Conservation (phyloP, 2,113 vertebrate genomes). For the Stercorarius parasiticus region DNA sequence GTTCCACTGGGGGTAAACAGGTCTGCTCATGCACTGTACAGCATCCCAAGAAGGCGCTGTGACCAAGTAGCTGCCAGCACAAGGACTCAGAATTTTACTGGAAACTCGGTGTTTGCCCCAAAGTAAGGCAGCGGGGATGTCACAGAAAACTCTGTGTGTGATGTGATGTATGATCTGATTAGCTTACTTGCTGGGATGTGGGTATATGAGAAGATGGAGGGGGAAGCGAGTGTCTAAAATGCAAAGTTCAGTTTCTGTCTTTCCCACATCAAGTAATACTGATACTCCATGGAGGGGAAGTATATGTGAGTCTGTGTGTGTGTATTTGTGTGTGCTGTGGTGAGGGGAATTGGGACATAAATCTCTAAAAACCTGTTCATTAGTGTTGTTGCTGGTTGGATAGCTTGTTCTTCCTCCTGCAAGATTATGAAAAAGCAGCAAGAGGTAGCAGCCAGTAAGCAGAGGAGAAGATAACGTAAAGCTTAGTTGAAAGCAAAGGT, state of each 20-base stretch:
- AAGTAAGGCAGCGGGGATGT: conserved; percentile 54
- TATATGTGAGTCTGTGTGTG: not conserved
- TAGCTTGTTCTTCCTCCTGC: not conserved
- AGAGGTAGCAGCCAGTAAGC: not conserved
- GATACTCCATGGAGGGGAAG: not conserved
- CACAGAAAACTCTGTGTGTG: not conserved
- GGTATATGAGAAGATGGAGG: not conserved
- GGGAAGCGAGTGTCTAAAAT: not conserved
- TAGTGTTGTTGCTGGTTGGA: not conserved
- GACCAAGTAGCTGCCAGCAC: conserved; percentile 6
- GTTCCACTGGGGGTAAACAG: conserved; percentile 26
- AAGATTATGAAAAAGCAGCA: not conserved
- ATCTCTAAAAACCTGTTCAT: not conserved
- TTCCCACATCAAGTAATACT: not conserved
- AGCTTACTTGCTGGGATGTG: not conserved
- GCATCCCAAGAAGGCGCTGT: not conserved
- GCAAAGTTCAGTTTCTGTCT: not conserved
- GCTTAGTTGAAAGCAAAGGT: not conserved
- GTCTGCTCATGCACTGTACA: not conserved
- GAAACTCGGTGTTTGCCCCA: conserved; percentile 1
- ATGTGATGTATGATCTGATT: not conserved
- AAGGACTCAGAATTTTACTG: conserved; percentile 44
- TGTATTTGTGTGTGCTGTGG: not conserved
- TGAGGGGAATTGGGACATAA: not conserved
- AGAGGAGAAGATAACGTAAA: not conserved